Conservation (phyloP, 1,140 invertebrate genomes). For the Formica selysi region DNA sequence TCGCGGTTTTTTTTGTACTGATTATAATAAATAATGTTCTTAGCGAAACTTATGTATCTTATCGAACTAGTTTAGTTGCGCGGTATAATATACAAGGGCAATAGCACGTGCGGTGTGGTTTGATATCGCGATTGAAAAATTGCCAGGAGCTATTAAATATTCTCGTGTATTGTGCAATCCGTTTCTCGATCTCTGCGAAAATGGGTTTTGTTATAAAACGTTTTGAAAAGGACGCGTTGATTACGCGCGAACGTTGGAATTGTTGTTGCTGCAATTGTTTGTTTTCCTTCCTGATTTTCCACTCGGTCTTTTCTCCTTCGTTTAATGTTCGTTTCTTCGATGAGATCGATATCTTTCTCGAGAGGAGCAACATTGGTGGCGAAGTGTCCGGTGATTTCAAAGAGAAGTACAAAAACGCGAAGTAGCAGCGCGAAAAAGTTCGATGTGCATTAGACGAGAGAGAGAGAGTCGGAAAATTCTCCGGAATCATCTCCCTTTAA, state of each 20-base stretch:
- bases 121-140: slow-evolving; percentile 73
- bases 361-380: not conserved
- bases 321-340: slow-evolving; percentile 22
- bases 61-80: slow-evolving; percentile 16
- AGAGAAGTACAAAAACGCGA: not conserved
- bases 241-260: slow-evolving; percentile 36
- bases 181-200: slow-evolving; percentile 50
- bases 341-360: slow-evolving; percentile 45
- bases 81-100: slow-evolving; percentile 15
- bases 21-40: slow-evolving; percentile 56
- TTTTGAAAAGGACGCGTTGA: slow-evolving; percentile 50
- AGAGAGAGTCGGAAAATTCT: not conserved
- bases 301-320: too few relatives aligned
- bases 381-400: not conserved
- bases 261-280: slow-evolving; percentile 34
- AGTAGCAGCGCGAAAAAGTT: slow-evolving; percentile 12
- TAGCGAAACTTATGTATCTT: slow-evolving; percentile 22
- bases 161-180: slow-evolving; percentile 62
- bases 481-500: not conserved
- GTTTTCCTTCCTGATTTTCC: slow-evolving; percentile 1
- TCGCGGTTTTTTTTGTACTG: not conserved
- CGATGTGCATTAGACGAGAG: not conserved
- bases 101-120: slow-evolving; percentile 15
- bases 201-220: slow-evolving; percentile 49
- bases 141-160: slow-evolving; percentile 68